Conservation (phyloP, 2,888 invertebrate species). For the Strigamia maritima region DNA sequence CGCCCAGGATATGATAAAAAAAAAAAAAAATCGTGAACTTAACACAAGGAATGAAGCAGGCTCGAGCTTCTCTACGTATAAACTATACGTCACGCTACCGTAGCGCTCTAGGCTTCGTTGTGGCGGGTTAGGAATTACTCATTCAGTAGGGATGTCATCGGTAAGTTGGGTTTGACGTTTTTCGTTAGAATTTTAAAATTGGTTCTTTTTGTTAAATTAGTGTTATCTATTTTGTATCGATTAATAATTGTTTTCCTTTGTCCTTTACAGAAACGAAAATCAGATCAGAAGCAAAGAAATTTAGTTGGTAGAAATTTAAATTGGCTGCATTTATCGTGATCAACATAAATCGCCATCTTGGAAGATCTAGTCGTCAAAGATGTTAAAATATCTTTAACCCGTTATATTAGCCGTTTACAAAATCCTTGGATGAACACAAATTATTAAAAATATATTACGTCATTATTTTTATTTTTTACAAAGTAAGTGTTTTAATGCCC, state of each 20-base stretch:
- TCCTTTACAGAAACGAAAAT: neutral
- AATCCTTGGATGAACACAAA: slow-evolving; percentile 4
- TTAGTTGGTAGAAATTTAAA: slow-evolving; percentile 1
- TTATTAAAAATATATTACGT: slow-evolving; percentile 16
- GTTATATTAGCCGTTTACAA: slow-evolving; percentile 16
- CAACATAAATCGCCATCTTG: slow-evolving; percentile 13
- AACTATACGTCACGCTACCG: neutral
- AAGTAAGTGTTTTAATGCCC: slow-evolving; percentile 2
- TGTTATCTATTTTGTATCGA: neutral
- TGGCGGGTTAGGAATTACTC: neutral
- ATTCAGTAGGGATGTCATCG: neutral
- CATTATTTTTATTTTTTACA: slow-evolving; percentile 11
- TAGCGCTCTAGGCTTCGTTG: neutral
- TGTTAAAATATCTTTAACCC: neutral
- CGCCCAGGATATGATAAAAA: too few relatives aligned
- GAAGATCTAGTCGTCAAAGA: neutral
- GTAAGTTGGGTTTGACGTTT: neutral
- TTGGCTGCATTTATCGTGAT: neutral
- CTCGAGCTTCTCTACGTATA: neutral
- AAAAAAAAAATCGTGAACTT: too few relatives aligned
- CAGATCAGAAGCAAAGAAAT: neutral
- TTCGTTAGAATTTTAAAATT: neutral
- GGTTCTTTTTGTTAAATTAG: neutral
- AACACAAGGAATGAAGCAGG: neutral
- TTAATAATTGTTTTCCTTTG: neutral